These are phyloP conservation scores for Siphamia tubifer DNA, from an alignment of 2,113 vertebrate genomes.

Conservation along the genomic window DNA sequence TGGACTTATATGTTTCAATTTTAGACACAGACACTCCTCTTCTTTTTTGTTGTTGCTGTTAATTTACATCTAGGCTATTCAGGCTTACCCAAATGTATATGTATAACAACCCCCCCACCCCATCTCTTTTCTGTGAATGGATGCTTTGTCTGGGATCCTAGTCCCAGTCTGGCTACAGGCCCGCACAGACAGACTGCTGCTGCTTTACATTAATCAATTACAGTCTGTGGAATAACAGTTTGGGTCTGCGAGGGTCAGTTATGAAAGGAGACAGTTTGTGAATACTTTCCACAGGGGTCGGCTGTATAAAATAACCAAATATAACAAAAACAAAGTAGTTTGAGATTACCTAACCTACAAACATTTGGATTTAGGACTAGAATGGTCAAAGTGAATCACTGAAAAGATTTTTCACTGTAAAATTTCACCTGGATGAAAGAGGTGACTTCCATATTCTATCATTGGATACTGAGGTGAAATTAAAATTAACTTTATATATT, in stretches of 20 bases:
- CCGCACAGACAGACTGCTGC: constrained; percentile 11
- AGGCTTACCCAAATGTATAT: constrained; percentile 46
- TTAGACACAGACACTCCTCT: not conserved
- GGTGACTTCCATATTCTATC: too few relatives aligned
- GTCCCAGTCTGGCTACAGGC: constrained; percentile 51
- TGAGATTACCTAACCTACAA: too few relatives aligned
- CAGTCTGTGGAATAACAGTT: constrained; percentile 45
- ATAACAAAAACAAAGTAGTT: too few relatives aligned
- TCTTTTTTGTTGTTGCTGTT: not conserved
- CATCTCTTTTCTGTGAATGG: constrained; percentile 37
- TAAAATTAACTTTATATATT: too few relatives aligned
- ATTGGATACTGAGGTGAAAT: too few relatives aligned
- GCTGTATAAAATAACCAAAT: not conserved
- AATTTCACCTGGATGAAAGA: too few relatives aligned
- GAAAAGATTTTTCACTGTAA: too few relatives aligned
- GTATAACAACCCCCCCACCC: not conserved
- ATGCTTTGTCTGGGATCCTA: constrained; percentile 64
- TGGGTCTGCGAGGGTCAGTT: not conserved
- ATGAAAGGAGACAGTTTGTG: not conserved
- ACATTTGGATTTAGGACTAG: too few relatives aligned
- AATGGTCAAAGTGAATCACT: too few relatives aligned
- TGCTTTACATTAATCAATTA: constrained; percentile 54
- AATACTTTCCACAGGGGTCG: not conserved
- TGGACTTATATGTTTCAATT: not conserved
- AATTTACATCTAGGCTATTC: constrained; percentile 9